Percentiles rank a stretch among this genome's conserved stretches.
These are phyloP conservation scores for Luperina testacea DNA, from an alignment of 2,888 invertebrate genomes.

Conservation along the genomic window DNA sequence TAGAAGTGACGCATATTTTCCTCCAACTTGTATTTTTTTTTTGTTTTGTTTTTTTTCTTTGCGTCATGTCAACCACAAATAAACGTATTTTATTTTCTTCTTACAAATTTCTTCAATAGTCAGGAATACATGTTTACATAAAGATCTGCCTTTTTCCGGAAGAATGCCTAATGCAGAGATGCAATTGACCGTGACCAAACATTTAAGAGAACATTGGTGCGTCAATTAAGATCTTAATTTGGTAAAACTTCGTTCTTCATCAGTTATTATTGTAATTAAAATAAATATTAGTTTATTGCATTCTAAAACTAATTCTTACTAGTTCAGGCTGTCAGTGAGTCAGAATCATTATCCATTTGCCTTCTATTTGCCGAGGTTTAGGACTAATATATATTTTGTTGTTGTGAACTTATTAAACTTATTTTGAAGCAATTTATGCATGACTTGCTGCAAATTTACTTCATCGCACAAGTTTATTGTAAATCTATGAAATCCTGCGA, in stretches of 20 bases:
- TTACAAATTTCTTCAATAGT: not conserved
- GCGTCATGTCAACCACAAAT: too few relatives aligned
- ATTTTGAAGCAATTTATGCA: not conserved
- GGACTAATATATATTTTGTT: constrained; percentile 2
- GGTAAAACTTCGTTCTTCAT: not conserved
- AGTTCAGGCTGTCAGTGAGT: constrained; percentile 18
- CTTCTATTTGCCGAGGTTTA: constrained; percentile 41
- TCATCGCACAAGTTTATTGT: not conserved
- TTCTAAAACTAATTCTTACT: constrained; percentile 12
- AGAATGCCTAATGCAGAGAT: not conserved
- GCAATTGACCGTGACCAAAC: not conserved
- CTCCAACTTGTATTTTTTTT: not conserved
- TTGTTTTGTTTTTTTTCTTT: not conserved
- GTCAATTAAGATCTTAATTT: not conserved
- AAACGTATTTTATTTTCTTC: not conserved
- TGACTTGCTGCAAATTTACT: not conserved
- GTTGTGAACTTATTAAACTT: not conserved
- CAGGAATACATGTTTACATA: too few relatives aligned
- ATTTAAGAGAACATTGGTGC: not conserved
- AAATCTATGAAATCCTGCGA: too few relatives aligned
- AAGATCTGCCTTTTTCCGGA: not conserved
- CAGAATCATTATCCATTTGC: constrained; percentile 14
- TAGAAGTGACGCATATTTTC: not conserved
- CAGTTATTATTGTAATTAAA: constrained; percentile 4
- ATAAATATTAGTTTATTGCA: not conserved